Conservation (phyloP, 2,888 invertebrate genomes). For the Clivina fossor region DNA sequence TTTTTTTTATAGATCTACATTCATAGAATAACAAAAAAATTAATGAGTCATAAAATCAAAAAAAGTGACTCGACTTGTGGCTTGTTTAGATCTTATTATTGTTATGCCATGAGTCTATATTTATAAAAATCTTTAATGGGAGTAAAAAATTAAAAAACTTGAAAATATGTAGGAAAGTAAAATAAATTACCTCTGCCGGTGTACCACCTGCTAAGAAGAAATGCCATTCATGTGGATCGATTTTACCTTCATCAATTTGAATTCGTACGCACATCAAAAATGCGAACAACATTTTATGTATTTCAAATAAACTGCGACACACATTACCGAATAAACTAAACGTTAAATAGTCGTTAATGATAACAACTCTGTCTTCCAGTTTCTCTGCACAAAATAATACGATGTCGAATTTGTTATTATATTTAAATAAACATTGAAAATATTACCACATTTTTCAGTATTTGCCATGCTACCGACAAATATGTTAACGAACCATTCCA, state of each 20-base stretch:
- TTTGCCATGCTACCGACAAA: conserved; percentile 72
- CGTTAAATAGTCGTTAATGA: conserved; percentile 79
- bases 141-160: background rate
- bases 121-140: background rate
- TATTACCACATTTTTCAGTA: conserved; percentile 66
- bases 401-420: no score
- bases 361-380: conserved; percentile 72
- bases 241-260: conserved; percentile 61
- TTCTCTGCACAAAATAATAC: conserved; percentile 57
- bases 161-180: background rate
- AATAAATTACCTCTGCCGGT: conserved; percentile 55
- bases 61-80: no score
- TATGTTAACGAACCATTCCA: conserved; percentile 87
- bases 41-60: no score
- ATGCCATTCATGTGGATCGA: conserved; percentile 69
- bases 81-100: no score
- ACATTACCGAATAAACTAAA: conserved; percentile 83
- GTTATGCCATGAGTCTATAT: no score
- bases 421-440: no score
- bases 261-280: conserved; percentile 73
- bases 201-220: conserved; percentile 75
- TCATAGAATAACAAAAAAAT: no score
- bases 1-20: no score
- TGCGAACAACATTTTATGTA: conserved; percentile 84
- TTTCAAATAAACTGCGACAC: conserved; percentile 86